These are phyloP conservation scores for Microhierax caerulescens DNA, from an alignment of 2,797 vertebrate species.

Conservation along the genomic window DNA sequence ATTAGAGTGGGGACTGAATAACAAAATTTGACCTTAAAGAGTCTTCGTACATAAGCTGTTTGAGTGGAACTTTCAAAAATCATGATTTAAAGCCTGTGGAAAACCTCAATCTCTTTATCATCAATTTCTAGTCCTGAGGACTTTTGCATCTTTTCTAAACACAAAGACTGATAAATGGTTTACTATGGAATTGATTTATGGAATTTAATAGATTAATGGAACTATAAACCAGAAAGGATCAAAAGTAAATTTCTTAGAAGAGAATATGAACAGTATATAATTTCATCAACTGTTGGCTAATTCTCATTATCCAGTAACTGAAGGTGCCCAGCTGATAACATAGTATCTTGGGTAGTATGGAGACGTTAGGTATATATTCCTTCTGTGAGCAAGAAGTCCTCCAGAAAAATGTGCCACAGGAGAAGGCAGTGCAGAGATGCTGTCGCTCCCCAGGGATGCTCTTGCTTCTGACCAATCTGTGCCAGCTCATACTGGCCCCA, in stretches of 20 bases:
- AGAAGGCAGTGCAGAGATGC: neutral
- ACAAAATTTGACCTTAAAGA: neutral
- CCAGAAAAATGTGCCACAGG: neutral
- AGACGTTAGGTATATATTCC: neutral
- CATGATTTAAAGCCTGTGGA: neutral
- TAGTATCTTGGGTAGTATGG: neutral
- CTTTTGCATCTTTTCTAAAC: neutral
- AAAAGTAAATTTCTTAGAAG: neutral
- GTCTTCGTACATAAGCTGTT: neutral
- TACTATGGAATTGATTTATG: neutral
- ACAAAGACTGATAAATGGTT: neutral
- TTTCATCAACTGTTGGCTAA: neutral
- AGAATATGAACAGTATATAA: neutral
- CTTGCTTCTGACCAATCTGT: neutral
- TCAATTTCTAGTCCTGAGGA: neutral
- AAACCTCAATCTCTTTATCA: neutral
- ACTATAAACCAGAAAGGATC: neutral
- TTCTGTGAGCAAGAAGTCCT: neutral
- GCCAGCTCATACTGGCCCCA: neutral
- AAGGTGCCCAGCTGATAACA: neutral
- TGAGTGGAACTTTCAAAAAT: neutral
- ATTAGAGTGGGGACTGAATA: neutral
- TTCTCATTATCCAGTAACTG: neutral
- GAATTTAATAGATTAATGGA: neutral
- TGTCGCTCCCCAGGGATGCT: neutral